Evolutionary conservation across 2,888 invertebrate species (phyloP), one percentile per base, ranked within the genome.

Genomic region (Hipparchia sbordonii): DNA sequence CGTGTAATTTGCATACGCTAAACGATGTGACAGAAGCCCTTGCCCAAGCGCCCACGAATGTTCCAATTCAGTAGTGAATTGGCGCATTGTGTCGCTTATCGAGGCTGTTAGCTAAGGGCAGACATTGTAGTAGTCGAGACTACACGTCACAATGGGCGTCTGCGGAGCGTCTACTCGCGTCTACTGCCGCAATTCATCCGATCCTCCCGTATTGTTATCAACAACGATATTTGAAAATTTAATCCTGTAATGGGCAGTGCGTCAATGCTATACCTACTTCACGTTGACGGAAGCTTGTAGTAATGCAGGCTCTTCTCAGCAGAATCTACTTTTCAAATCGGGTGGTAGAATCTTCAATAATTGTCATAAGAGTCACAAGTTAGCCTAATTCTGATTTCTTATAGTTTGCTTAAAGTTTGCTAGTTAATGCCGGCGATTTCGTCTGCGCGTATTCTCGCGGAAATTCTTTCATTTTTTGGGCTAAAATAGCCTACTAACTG

Each of bases 131-230:
- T 56, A 83, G 82, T 81, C 87, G 82, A 82, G 85, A 85, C 85
- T 79, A 77, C 78, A 85, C 89, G 91, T 91, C 90, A 92, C 89
- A 92, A 91, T 90, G 82, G 84, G 83, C 81, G 92, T 93, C 92
- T 93, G 87, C 87, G 83, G 81, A 78, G 81, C 83, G 93, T 93
- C 92, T 93, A 81, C 88, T 86, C 63, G 46, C n/a, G 51, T 65
- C 13, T 52, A 48, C 65, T 65, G 52, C 79, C 85, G 86, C 86
- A 85, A 87, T 82, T 87, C 87, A 86, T 84, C 61, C 62, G 13
- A 71, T 70, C 68, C 63, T 67, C 71, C 67, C 67, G 68, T 69
- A 51, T 69, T 65, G 70, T 69, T 62, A 66, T 67, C 62, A 72
- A 39, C 65, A 56, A 13, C 60, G 51, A n/a, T 66, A n/a, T 66